Conservation (phyloP, 2,888 invertebrate genomes). For the Minunthozetes semirufus region DNA sequence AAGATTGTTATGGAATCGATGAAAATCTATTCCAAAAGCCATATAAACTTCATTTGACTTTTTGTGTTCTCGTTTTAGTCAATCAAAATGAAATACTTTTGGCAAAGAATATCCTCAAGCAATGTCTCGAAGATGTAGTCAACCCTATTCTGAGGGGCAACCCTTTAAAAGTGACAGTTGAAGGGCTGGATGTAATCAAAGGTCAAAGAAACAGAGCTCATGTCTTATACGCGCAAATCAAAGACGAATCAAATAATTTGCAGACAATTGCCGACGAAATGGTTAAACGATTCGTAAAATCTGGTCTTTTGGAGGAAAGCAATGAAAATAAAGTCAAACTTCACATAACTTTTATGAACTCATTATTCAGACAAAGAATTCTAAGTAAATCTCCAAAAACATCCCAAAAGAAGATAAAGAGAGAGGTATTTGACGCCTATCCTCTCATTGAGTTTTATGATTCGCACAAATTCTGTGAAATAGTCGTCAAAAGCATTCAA, state of each 20-base stretch:
- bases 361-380: constrained; percentile 49
- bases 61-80: constrained; percentile 67
- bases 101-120: constrained; percentile 58
- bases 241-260: constrained; percentile 38
- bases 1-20: constrained; percentile 59
- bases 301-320: constrained; percentile 52
- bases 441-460: constrained; percentile 30
- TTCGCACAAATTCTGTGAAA: neutral
- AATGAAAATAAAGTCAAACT: constrained; percentile 64
- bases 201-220: neutral
- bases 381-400: neutral
- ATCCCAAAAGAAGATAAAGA: neutral
- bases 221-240: constrained; percentile 15
- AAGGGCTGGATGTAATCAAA: constrained; percentile 1
- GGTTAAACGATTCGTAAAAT: constrained; percentile 46
- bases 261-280: constrained; percentile 48
- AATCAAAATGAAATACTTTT: constrained; percentile 64
- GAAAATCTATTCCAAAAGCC: constrained; percentile 66
- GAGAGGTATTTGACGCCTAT: constrained; percentile 38
- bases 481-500: constrained; percentile 10
- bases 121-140: neutral
- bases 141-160: neutral
- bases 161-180: neutral
- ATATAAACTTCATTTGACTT: constrained; percentile 71
- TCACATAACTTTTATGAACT: constrained; percentile 81